Percentiles rank a stretch among this genome's conserved stretches.
Conservation (phyloP, 2,888 invertebrate genomes). For the Lasioglossum calceatum region DNA sequence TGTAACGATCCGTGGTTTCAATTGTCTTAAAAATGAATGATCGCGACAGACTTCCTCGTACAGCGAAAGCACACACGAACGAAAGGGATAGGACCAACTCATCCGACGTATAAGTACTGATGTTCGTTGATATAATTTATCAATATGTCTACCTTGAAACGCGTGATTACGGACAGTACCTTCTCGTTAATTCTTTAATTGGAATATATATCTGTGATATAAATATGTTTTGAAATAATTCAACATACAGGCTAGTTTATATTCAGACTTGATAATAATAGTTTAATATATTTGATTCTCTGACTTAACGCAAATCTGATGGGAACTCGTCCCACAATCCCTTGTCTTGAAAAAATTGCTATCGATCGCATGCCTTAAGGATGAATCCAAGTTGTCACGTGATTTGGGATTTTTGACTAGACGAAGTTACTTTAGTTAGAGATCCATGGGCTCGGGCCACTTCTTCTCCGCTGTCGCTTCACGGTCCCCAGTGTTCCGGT, state of each 20-base stretch:
- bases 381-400: no score
- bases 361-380: background rate
- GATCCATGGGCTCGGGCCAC: no score
- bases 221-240: background rate
- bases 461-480: no score
- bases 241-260: background rate
- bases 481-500: no score
- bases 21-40: background rate
- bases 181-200: constrained; percentile 4
- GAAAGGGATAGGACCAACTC: background rate
- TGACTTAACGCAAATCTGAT: background rate
- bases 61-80: background rate
- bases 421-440: no score
- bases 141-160: background rate
- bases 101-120: background rate
- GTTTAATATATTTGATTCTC: background rate
- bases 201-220: background rate
- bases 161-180: background rate
- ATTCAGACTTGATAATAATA: background rate
- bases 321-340: background rate
- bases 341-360: no score
- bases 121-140: background rate
- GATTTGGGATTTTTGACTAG: no score
- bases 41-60: background rate
- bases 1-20: background rate